These are phyloP conservation scores for Gouania willdenowi DNA, from an alignment of 2,797 vertebrate species.

Conservation along the genomic window DNA sequence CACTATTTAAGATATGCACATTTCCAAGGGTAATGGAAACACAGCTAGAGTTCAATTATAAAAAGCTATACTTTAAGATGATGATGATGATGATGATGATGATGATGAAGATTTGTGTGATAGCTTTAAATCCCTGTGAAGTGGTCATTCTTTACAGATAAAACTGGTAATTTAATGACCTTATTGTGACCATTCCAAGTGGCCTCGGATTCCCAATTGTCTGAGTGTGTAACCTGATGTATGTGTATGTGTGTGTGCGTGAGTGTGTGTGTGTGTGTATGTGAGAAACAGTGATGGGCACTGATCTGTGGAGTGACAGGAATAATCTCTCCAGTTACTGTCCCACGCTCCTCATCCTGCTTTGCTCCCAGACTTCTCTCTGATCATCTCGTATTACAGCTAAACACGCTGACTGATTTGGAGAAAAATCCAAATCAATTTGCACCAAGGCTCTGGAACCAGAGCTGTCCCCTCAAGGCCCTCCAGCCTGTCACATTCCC, in stretches of 20 bases:
- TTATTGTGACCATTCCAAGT: too few relatives aligned
- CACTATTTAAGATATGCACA: too few relatives aligned
- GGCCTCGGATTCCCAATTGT: neutral
- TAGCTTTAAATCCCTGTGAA: too few relatives aligned
- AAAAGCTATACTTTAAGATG: too few relatives aligned
- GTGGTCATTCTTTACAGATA: too few relatives aligned
- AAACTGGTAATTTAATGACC: too few relatives aligned
- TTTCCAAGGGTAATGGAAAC: too few relatives aligned
- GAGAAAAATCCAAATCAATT: slow-evolving; percentile 86
- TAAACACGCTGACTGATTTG: slow-evolving; percentile 83
- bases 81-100: too few relatives aligned
- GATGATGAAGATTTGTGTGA: too few relatives aligned
- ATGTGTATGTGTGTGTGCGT: neutral
- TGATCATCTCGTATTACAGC: slow-evolving; percentile 81
- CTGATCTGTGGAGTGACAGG: slow-evolving; percentile 76
- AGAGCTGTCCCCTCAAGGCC: slow-evolving; percentile 65
- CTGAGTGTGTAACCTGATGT: neutral
- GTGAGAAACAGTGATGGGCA: slow-evolving; percentile 58
- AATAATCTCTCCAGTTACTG: slow-evolving; percentile 72
- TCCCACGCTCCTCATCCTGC: slow-evolving; percentile 56
- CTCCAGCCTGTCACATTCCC: slow-evolving; percentile 76
- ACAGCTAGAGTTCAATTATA: too few relatives aligned
- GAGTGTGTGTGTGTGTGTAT: neutral
- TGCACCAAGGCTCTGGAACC: slow-evolving; percentile 71
- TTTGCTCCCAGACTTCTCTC: slow-evolving; percentile 72